Evolutionary conservation across 1,140 invertebrate species (phyloP), one percentile per base, ranked within the genome.

Genomic region (Akabosia matsudoensis): DNA sequence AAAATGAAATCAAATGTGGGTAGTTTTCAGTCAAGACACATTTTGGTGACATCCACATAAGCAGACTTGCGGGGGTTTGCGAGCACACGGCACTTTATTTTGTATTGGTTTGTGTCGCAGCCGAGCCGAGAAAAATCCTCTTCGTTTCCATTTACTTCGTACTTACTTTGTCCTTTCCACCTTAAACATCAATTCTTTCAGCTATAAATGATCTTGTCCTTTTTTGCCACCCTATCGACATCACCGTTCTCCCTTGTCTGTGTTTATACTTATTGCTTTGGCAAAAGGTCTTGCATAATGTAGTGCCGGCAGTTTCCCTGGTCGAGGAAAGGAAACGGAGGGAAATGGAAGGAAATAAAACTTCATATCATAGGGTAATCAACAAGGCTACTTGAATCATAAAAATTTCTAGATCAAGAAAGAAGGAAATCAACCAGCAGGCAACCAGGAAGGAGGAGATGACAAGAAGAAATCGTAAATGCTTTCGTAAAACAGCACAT

Each of bases 381-480:
- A 80, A 80, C 77, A 78, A 80, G 79, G 77, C 77, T 78, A 80
- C 79, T 78, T 78, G 79, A 78, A 77, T 78, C 79, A 80, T 80
- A 80, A 80, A 80, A 80, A 80, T 78, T 80, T 75, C 76, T 80
- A 75, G 26, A 30, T 67, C 61, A 22, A 67, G 26, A 67, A 30
- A 30, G 30, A 22, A n/a, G n/a, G n/a, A n/a, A n/a, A n/a, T n/a
- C n/a, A n/a, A n/a, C n/a, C n/a, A n/a, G n/a, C n/a, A n/a, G n/a
- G n/a, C n/a, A 56, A 45, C 37, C 37, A 45, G 37, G 37, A 7
- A 45, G 37, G 7, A 45, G 37, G 37, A 56, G 24, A 56, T 22
- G 54, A 22, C 10, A 24, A 56, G 3, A 22, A 45, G n/a, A 56
- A 56, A 56, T 56, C 54, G 54, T 56, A 56, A 56, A 56, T 56